Evolutionary conservation across 2,113 vertebrate genomes (phyloP).

Genomic region (Gambusia affinis): DNA sequence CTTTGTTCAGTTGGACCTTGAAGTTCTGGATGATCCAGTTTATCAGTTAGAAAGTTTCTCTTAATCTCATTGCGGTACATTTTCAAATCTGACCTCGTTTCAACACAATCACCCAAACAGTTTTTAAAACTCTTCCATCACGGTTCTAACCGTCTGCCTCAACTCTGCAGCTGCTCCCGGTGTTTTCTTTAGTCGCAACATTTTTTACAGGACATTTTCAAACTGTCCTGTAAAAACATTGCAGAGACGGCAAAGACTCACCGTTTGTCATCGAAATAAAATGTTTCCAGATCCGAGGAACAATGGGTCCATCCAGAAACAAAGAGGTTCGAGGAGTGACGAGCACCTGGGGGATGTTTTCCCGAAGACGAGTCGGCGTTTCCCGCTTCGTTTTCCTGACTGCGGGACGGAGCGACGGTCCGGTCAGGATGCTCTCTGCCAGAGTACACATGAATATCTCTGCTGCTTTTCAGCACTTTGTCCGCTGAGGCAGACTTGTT

Average conservation of each 20-base stretch:
- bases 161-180: background rate
- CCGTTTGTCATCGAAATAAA: constrained; percentile 38
- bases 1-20: no score
- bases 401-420: constrained; percentile 29
- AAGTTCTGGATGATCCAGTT: no score
- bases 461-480: constrained; percentile 53
- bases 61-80: background rate
- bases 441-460: constrained; percentile 67
- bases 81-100: background rate
- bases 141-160: background rate
- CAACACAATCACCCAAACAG: background rate
- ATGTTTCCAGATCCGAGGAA: constrained; percentile 39
- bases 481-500: constrained; percentile 67
- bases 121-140: background rate
- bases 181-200: constrained; percentile 18
- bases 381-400: constrained; percentile 74
- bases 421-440: constrained; percentile 39
- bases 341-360: constrained; percentile 52
- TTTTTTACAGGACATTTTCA: constrained; percentile 35
- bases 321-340: constrained; percentile 57
- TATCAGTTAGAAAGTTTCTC: background rate
- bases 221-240: constrained; percentile 51
- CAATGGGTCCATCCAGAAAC: constrained; percentile 50
- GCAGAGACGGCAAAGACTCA: constrained; percentile 21
- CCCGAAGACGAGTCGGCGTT: constrained; percentile 51